Evolutionary conservation across 2,797 vertebrate species (phyloP).

Genomic region (Onychomys torridus): DNA sequence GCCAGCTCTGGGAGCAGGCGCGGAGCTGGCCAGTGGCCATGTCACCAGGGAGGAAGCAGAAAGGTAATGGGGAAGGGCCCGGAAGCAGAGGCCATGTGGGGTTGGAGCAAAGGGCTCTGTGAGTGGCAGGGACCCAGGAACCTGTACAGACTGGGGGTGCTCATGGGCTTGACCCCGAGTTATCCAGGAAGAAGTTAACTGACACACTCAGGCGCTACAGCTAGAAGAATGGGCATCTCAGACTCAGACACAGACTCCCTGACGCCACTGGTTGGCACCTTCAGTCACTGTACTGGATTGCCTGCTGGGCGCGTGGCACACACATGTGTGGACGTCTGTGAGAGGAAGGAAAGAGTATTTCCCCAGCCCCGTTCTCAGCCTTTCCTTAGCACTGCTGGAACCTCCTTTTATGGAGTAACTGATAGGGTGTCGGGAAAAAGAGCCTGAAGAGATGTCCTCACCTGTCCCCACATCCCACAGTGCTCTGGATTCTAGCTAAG

Average conservation of each 20-base stretch:
- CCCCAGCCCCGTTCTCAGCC: background rate
- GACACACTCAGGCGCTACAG: background rate
- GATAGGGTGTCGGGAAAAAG: background rate
- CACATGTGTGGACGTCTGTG: background rate
- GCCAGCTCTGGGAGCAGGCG: background rate
- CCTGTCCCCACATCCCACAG: background rate
- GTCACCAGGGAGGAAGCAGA: background rate
- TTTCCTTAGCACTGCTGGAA: background rate
- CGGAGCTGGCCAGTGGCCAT: background rate
- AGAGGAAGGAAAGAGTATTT: background rate
- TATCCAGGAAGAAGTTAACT: conserved; percentile 11
- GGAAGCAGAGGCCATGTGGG: background rate
- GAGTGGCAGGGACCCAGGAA: background rate
- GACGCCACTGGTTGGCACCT: background rate
- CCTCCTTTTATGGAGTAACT: background rate
- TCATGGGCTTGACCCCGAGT: conserved; percentile 24
- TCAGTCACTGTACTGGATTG: rapidly evolving
- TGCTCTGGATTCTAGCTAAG: background rate
- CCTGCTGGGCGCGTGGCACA: background rate
- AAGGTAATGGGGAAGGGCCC: background rate
- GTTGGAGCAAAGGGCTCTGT: background rate
- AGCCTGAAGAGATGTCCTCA: background rate
- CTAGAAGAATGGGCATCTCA: background rate
- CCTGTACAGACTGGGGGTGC: background rate
- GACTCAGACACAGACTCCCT: background rate